Conservation (phyloP, 2,888 invertebrate genomes). For the Metacarcinus magister region DNA sequence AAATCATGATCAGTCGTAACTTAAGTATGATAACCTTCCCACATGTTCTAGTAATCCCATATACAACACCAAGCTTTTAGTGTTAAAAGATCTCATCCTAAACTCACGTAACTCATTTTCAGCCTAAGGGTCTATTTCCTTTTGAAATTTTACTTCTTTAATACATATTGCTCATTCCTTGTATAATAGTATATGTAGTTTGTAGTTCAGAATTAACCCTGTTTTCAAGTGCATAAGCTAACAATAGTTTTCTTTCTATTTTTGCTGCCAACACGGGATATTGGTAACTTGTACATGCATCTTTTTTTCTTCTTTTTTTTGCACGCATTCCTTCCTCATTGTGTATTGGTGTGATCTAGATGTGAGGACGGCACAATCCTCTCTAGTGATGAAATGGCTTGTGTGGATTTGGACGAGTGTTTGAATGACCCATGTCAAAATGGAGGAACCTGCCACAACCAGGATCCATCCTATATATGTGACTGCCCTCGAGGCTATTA, state of each 20-base stretch:
- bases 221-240: background rate
- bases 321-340: constrained; percentile 55
- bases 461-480: constrained; percentile 95
- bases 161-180: background rate
- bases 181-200: background rate
- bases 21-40: background rate
- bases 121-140: background rate
- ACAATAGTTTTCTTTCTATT: constrained; percentile 33
- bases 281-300: constrained; percentile 56
- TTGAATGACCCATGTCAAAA: constrained; percentile 96
- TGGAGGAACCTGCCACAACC: constrained; percentile 96
- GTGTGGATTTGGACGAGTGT: constrained; percentile 98
- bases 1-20: background rate
- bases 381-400: constrained; percentile 95
- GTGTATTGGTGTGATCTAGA: constrained; percentile 85
- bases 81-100: background rate
- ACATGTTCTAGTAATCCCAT: background rate
- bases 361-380: constrained; percentile 97
- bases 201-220: background rate
- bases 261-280: constrained; percentile 62
- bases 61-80: background rate
- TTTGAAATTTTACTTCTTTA: background rate
- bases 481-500: constrained; percentile 96
- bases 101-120: background rate
- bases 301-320: constrained; percentile 53